Evolutionary conservation across 2,888 invertebrate genomes (phyloP).

Genomic region (Tillus elongatus): DNA sequence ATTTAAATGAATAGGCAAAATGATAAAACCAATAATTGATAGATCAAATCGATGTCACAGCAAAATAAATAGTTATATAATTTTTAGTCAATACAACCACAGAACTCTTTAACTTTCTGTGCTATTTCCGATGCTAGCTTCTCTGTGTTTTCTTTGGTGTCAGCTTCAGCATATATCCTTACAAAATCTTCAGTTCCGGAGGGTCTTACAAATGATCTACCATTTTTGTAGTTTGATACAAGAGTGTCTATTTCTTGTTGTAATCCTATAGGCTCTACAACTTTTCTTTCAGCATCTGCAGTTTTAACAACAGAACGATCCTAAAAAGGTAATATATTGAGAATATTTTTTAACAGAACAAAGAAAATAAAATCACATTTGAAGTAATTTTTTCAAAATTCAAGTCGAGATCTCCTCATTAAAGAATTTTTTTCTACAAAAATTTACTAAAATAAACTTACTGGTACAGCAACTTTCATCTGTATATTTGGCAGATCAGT

Average conservation of each 20-base stretch:
- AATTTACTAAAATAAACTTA: too few species aligned
- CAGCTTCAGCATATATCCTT: conserved; percentile 91
- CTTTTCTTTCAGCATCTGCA: conserved; percentile 76
- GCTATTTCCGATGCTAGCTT: conserved; percentile 65
- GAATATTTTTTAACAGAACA: background rate
- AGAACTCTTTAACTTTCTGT: too few species aligned
- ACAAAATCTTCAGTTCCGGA: conserved; percentile 98
- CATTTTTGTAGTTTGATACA: conserved; percentile 58
- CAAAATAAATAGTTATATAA: too few species aligned
- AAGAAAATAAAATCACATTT: background rate
- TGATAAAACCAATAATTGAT: too few species aligned
- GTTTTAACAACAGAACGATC: conserved; percentile 82
- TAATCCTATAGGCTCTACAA: conserved; percentile 71
- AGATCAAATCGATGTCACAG: too few species aligned
- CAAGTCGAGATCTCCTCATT: too few species aligned
- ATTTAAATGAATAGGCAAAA: too few species aligned
- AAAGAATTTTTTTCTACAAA: too few species aligned
- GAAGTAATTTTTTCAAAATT: too few species aligned
- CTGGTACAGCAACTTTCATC: conserved; percentile 76
- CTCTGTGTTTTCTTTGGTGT: conserved; percentile 53
- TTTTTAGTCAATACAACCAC: too few species aligned
- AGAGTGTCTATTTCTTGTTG: conserved; percentile 70
- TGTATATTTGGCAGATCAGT: conserved; percentile 79
- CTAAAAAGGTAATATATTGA: conserved; percentile 31
- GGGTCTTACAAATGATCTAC: conserved; percentile 84